Conservation (phyloP, 2,888 invertebrate species). For the Lepidonotus clava region DNA sequence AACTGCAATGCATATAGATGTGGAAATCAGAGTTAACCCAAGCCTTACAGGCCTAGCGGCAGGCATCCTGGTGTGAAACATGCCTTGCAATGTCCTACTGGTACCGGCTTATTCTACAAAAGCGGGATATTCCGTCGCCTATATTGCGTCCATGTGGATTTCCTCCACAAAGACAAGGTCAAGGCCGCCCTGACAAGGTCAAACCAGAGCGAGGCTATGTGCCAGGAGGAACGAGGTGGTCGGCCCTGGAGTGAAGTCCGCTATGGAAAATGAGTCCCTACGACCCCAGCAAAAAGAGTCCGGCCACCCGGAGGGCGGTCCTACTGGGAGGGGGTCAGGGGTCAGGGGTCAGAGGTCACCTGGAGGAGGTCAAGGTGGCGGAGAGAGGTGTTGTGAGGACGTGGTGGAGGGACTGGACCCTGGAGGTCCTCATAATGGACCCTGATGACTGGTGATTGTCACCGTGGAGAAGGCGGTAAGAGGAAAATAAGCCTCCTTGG, state of each 20-base stretch:
- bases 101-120: too few species aligned
- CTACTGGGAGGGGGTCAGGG: not conserved
- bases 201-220: not conserved
- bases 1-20: too few species aligned
- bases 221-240: not conserved
- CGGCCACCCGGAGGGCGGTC: not conserved
- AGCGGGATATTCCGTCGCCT: too few species aligned
- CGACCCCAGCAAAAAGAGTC: not conserved
- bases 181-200: constrained; percentile 20
- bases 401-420: not conserved
- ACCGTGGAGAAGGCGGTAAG: too few species aligned
- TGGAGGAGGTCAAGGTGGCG: not conserved
- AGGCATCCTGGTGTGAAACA: too few species aligned
- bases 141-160: not conserved
- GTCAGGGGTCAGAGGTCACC: not conserved
- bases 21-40: too few species aligned
- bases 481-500: too few species aligned
- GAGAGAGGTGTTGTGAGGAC: not conserved
- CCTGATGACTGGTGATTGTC: not conserved
- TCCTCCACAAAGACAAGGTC: constrained; percentile 13
- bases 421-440: not conserved
- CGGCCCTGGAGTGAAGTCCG: not conserved
- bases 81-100: too few species aligned
- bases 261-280: not conserved
- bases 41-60: too few species aligned